Evolutionary conservation across 2,113 vertebrate species (phyloP).

Genomic region (Psilopsiagon aymara): DNA sequence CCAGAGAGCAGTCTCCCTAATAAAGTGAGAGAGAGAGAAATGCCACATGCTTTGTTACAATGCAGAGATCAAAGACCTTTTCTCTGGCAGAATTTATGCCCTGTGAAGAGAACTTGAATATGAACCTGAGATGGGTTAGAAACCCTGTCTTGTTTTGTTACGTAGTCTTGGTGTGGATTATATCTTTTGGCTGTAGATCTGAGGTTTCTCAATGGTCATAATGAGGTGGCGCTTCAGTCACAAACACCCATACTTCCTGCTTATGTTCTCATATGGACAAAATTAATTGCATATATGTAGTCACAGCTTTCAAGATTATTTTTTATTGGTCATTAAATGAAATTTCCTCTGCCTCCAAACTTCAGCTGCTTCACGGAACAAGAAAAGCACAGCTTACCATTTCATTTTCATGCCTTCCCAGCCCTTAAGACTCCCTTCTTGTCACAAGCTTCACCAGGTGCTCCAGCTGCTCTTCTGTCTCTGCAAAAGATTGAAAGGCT

Average conservation of each 20-base stretch:
- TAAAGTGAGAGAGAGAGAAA: conserved; percentile 29
- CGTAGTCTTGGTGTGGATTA: background rate
- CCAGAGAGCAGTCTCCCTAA: conserved; percentile 39
- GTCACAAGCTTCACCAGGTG: rapidly evolving
- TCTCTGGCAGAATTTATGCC: background rate
- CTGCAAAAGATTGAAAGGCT: background rate
- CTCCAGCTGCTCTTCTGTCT: background rate
- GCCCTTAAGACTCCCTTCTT: background rate
- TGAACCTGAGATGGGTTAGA: background rate
- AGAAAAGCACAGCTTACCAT: background rate
- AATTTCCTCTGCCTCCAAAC: background rate
- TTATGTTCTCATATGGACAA: background rate
- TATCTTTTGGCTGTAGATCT: background rate
- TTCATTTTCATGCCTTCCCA: conserved; percentile 34
- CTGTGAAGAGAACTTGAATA: background rate
- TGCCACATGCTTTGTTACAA: background rate
- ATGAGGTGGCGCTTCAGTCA: background rate
- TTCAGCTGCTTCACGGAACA: background rate
- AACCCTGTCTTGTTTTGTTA: background rate
- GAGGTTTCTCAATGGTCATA: background rate
- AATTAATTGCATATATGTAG: rapidly evolving
- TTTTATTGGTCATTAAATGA: background rate
- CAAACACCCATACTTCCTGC: background rate
- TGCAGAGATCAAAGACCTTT: background rate
- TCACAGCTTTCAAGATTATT: background rate